A percentile compares a stretch with the other conserved stretches of the same genome.
Conservation (phyloP, 1,140 invertebrate species). For the Grapholita molesta region DNA sequence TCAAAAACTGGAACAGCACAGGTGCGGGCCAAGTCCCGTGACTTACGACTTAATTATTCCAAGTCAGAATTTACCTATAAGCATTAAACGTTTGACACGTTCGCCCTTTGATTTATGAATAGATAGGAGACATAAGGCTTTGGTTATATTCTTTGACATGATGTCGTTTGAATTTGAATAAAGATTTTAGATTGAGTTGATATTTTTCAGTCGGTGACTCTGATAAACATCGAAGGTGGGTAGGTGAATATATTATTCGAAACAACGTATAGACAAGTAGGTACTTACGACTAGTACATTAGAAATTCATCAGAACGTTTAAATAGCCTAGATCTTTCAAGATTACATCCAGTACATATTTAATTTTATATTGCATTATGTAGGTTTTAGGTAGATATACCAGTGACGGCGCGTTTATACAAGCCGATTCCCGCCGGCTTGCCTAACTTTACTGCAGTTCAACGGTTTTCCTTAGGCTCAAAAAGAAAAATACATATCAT, state of each 20-base stretch:
- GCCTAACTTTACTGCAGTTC: too few relatives aligned
- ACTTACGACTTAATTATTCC: neutral
- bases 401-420: too few relatives aligned
- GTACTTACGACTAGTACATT: neutral
- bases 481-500: too few relatives aligned
- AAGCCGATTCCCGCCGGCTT: too few relatives aligned
- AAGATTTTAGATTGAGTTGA: slow-evolving; percentile 1
- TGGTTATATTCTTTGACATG: slow-evolving; percentile 7
- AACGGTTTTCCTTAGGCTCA: too few relatives aligned
- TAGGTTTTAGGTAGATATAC: too few relatives aligned
- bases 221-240: neutral
- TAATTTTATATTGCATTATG: too few relatives aligned
- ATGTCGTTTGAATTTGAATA: slow-evolving; percentile 12
- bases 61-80: neutral
- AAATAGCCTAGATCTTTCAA: too few relatives aligned
- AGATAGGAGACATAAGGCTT: slow-evolving; percentile 28
- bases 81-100: slow-evolving; percentile 26
- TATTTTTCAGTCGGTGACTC: neutral
- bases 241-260: neutral
- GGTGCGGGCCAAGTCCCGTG: neutral
- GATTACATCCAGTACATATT: too few relatives aligned
- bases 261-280: neutral
- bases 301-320: too few relatives aligned
- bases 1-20: neutral
- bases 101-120: slow-evolving; percentile 28